Conservation (phyloP, 2,888 invertebrate genomes). For the Eremobia ochroleuca region DNA sequence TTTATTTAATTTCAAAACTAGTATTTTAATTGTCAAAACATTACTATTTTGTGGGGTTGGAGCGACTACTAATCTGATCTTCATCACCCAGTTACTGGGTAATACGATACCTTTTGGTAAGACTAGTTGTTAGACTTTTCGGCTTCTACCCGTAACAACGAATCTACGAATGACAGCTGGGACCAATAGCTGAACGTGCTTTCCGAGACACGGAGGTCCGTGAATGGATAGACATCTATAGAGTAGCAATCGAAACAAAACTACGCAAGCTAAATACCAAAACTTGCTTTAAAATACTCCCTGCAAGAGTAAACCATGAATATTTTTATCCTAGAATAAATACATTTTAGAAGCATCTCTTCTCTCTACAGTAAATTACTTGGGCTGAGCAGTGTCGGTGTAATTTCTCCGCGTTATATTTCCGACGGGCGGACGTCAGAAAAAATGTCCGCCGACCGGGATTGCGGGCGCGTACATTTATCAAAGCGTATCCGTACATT, state of each 20-base stretch:
- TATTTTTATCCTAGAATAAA: conserved; percentile 32
- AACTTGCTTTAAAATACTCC: neutral
- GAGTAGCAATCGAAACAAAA: neutral
- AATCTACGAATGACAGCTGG: neutral
- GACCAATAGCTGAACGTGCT: neutral
- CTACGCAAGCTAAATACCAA: neutral
- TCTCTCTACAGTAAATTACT: conserved; percentile 56
- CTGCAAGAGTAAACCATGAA: conserved; percentile 11
- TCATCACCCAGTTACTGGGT: no score
- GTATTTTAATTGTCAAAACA: no score
- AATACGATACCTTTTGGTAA: no score
- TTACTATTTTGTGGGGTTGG: no score
- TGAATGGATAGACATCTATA: neutral
- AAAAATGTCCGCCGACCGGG: conserved; percentile 63
- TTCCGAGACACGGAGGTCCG: neutral
- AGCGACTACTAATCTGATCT: no score
- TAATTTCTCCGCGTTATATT: conserved; percentile 65
- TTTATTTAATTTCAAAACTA: no score
- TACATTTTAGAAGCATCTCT: conserved; percentile 51
- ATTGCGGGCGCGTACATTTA: conserved; percentile 67
- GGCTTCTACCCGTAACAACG: no score
- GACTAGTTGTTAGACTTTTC: no score
- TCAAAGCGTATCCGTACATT: conserved; percentile 61
- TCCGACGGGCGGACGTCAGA: conserved; percentile 58
- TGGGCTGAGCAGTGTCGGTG: conserved; percentile 46